Conservation (phyloP, 2,113 vertebrate genomes). For the Vulpes ferrilata region DNA sequence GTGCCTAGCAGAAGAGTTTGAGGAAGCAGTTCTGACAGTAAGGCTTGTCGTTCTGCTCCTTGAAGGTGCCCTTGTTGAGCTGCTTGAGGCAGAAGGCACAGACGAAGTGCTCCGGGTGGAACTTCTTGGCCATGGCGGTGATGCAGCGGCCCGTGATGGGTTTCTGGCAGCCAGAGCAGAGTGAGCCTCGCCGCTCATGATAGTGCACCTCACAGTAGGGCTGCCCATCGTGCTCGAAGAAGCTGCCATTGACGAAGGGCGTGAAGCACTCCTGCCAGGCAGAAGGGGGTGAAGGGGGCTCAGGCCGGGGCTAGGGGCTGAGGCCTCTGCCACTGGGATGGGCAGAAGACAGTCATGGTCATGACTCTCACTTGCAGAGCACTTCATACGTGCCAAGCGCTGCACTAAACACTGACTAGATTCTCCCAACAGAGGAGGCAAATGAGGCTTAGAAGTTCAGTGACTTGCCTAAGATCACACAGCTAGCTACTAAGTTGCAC, state of each 20-base stretch:
- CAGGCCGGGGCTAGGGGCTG: background rate
- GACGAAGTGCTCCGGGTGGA: conserved; percentile 99
- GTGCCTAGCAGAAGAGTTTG: conserved; percentile 97
- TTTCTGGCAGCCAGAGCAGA: conserved; percentile 99
- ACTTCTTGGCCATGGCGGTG: conserved; percentile 99
- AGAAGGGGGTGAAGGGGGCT: background rate
- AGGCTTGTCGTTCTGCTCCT: conserved; percentile 99
- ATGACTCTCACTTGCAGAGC: too few species aligned
- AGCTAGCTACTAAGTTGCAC: background rate
- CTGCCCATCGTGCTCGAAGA: conserved; percentile 98
- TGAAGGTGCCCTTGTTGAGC: conserved; percentile 99
- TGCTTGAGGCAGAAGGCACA: conserved; percentile 99
- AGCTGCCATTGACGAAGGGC: conserved; percentile 97
- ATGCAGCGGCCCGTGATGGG: conserved; percentile 99
- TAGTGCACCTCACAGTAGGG: conserved; percentile 99
- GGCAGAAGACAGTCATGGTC: background rate
- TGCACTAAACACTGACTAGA: background rate
- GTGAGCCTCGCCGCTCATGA: conserved; percentile 96
- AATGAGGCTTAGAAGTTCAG: accelerated
- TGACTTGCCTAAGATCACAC: background rate
- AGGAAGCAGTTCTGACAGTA: conserved; percentile 99
- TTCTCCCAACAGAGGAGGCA: background rate
- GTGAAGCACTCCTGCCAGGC: conserved; percentile 96
- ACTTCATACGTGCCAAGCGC: accelerated
- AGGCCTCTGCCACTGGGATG: accelerated